A percentile compares a stretch with the other conserved stretches of the same genome.
Evolutionary conservation across 2,113 vertebrate species (phyloP).

Genomic region (Tychaedon coryphoeus): DNA sequence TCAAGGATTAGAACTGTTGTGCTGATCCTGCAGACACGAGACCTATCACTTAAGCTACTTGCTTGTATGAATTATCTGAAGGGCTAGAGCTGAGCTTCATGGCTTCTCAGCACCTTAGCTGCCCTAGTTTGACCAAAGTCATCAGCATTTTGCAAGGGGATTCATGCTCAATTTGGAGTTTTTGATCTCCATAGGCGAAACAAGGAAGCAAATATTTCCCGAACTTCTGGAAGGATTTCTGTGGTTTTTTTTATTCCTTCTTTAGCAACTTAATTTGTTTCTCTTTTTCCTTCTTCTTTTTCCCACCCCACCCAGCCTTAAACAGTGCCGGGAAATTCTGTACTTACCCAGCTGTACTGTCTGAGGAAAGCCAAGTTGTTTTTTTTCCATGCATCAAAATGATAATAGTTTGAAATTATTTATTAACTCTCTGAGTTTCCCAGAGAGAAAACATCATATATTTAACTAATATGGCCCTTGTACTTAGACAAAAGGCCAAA

Average conservation of each 20-base stretch:
- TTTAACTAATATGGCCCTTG: slow-evolving; percentile 19
- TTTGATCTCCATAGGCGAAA: background rate
- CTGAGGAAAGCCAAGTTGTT: background rate
- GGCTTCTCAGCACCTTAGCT: background rate
- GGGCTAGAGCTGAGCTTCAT: background rate
- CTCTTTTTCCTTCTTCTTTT: background rate
- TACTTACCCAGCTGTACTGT: slow-evolving; percentile 36
- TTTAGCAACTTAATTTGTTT: background rate
- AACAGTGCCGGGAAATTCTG: slow-evolving; percentile 39
- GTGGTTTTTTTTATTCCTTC: background rate
- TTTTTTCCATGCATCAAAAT: slow-evolving; percentile 38
- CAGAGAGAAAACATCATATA: slow-evolving; percentile 35
- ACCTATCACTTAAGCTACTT: background rate
- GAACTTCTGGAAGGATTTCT: background rate
- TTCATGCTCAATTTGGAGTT: background rate
- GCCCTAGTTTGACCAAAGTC: background rate
- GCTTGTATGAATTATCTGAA: background rate
- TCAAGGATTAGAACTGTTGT: background rate
- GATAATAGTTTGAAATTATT: slow-evolving; percentile 25
- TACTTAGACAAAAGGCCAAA: slow-evolving; percentile 39
- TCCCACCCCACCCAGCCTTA: slow-evolving; percentile 20
- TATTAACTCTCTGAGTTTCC: slow-evolving; percentile 44
- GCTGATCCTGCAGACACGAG: background rate
- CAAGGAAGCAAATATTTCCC: background rate
- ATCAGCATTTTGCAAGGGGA: background rate